Evolutionary conservation across 64 coral and sea anemone species (phyloP).

Genomic region (Acropora tenuis): DNA sequence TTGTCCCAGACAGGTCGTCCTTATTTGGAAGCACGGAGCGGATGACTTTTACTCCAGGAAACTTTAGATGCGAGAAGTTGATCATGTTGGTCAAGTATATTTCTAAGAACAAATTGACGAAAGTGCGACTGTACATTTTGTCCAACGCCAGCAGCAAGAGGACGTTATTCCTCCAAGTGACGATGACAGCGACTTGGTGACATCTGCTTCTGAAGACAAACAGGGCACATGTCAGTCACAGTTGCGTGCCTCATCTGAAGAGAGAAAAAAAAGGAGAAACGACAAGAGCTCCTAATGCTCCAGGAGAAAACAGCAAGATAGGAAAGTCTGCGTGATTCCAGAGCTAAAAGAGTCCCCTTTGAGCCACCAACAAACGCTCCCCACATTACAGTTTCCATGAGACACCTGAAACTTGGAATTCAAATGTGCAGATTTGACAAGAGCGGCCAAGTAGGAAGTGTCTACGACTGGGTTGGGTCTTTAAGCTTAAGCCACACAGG

Average conservation of each 20-base stretch:
- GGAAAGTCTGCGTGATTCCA: slow-evolving; percentile 1
- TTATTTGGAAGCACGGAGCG: neutral
- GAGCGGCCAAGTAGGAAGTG: slow-evolving; percentile 2
- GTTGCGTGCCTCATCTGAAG: too few relatives aligned
- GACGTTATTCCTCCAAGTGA: neutral
- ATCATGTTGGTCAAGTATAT: slow-evolving; percentile 14
- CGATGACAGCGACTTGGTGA: neutral
- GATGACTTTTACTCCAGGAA: slow-evolving; percentile 15
- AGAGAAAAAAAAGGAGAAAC: too few relatives aligned
- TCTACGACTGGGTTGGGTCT: slow-evolving; percentile 55
- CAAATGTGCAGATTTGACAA: neutral
- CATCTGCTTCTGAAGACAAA: neutral
- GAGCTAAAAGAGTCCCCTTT: neutral
- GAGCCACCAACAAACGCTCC: neutral
- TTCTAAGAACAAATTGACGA: neutral
- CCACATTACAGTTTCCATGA: slow-evolving; percentile 33
- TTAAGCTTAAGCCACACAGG: neutral
- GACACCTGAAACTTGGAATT: slow-evolving; percentile 20
- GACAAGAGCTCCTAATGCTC: too few relatives aligned
- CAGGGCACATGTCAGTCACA: neutral
- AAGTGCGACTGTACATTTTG: slow-evolving; percentile 5
- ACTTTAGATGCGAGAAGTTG: slow-evolving; percentile 32
- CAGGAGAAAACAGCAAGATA: neutral
- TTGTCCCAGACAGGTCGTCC: neutral
- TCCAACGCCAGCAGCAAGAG: neutral